phyloP scores from a whole-genome alignment of 1,140 invertebrate genomes.

The Psix sp. region DNA sequence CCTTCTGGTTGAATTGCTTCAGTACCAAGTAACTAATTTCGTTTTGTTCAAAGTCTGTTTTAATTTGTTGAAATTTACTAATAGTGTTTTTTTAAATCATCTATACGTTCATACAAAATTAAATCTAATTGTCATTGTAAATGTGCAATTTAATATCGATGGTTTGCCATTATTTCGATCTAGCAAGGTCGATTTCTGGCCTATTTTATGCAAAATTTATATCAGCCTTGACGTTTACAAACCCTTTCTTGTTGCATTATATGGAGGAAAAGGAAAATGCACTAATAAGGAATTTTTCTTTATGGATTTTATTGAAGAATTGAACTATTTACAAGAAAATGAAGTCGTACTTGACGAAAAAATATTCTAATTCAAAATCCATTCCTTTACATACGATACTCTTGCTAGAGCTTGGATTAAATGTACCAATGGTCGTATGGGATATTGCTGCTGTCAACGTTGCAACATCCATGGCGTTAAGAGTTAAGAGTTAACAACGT shows the following conservation, averaged over 20 bases:
- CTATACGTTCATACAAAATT: neutral
- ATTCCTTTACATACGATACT: constrained; percentile 42
- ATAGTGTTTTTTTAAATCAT: too few relatives aligned
- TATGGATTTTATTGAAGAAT: constrained; percentile 38
- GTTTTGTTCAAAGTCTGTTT: too few relatives aligned
- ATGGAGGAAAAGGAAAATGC: constrained; percentile 34
- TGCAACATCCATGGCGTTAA: constrained; percentile 9
- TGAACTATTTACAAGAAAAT: constrained; percentile 22
- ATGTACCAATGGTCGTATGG: constrained; percentile 13
- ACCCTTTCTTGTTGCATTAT: constrained; percentile 47
- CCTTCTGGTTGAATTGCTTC: too few relatives aligned
- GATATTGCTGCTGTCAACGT: constrained; percentile 8
- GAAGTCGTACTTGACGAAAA: constrained; percentile 21
- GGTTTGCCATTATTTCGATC: too few relatives aligned
- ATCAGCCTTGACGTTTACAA: too few relatives aligned
- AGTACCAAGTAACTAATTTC: too few relatives aligned
- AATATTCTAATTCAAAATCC: constrained; percentile 15
- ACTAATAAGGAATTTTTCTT: constrained; percentile 27
- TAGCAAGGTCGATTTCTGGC: too few relatives aligned
- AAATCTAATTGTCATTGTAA: neutral
- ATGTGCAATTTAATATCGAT: constrained; percentile 32
- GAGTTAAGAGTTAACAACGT: neutral
- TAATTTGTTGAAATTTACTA: too few relatives aligned
- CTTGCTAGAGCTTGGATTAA: constrained; percentile 15
- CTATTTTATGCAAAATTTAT: too few relatives aligned